Conservation (phyloP, 2,888 invertebrate genomes). For the Archaeoteleia sp. region DNA sequence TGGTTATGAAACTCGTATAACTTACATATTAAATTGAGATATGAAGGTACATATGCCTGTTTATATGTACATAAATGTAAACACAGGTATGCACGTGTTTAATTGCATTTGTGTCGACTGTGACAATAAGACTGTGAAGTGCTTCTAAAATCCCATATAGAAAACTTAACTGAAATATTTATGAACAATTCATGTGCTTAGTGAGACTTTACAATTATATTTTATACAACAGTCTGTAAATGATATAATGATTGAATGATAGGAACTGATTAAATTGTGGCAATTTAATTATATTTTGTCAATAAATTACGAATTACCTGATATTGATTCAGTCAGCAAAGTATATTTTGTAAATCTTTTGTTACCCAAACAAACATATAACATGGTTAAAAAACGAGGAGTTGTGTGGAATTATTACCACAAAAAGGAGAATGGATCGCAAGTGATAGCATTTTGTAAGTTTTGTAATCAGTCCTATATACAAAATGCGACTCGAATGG, state of each 20-base stretch:
- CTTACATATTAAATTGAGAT: slow-evolving; percentile 13
- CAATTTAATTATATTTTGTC: no score
- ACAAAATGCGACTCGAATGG: slow-evolving; percentile 69
- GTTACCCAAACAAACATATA: no score
- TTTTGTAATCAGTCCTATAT: slow-evolving; percentile 68
- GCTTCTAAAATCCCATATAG: no score
- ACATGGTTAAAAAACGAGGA: slow-evolving; percentile 68
- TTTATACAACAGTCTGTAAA: no score
- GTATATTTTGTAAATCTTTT: slow-evolving; percentile 3
- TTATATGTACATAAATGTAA: slow-evolving; percentile 12
- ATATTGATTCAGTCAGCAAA: background rate
- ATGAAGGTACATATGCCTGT: slow-evolving; percentile 8
- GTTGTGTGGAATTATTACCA: slow-evolving; percentile 69
- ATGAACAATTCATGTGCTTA: no score
- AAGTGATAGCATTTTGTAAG: slow-evolving; percentile 68
- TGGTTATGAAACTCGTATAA: slow-evolving; percentile 35
- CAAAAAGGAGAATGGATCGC: slow-evolving; percentile 66
- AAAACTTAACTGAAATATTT: no score
- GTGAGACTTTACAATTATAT: no score
- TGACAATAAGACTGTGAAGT: background rate
- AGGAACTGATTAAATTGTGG: no score
- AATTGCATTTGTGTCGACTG: background rate
- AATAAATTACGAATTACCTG: no score
- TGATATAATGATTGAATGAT: no score
- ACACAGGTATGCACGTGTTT: slow-evolving; percentile 3